Percentiles rank a stretch among this genome's conserved stretches.
These are phyloP conservation scores for Papilio aristodemus DNA, from an alignment of 1,140 invertebrate species.

Conservation along the genomic window DNA sequence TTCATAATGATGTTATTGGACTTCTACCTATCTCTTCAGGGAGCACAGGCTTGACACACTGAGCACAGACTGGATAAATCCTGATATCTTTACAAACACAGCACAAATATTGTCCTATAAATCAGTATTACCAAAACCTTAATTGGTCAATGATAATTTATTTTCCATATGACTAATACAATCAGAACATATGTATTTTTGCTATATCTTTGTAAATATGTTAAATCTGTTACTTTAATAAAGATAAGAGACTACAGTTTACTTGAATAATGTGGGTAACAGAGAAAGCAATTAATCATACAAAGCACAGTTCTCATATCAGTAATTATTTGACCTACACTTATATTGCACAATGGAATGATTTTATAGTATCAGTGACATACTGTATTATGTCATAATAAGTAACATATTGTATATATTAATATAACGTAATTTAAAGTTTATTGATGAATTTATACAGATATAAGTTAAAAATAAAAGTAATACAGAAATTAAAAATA, in stretches of 20 bases:
- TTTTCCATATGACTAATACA: too few species aligned
- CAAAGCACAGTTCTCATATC: background rate
- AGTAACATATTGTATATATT: background rate
- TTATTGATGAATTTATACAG: background rate
- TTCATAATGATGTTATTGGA: too few species aligned
- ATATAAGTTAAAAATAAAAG: too few species aligned
- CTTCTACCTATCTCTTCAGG: too few species aligned
- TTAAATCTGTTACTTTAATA: background rate
- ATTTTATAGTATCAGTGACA: background rate
- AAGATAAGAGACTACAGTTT: background rate
- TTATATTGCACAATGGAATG: background rate
- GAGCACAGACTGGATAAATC: too few species aligned
- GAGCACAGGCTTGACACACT: too few species aligned
- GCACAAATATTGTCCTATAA: too few species aligned
- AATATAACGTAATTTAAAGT: background rate
- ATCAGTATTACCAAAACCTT: too few species aligned
- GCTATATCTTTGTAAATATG: background rate
- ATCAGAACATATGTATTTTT: background rate
- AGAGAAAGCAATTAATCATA: background rate
- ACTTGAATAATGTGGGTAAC: background rate
- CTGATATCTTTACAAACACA: too few species aligned
- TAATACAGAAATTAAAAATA: too few species aligned
- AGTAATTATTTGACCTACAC: conserved; percentile 6
- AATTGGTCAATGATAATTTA: too few species aligned
- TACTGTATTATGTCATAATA: background rate